Evolutionary conservation across 2,113 vertebrate genomes (phyloP).

Genomic region (Mystacornis crossleyi): DNA sequence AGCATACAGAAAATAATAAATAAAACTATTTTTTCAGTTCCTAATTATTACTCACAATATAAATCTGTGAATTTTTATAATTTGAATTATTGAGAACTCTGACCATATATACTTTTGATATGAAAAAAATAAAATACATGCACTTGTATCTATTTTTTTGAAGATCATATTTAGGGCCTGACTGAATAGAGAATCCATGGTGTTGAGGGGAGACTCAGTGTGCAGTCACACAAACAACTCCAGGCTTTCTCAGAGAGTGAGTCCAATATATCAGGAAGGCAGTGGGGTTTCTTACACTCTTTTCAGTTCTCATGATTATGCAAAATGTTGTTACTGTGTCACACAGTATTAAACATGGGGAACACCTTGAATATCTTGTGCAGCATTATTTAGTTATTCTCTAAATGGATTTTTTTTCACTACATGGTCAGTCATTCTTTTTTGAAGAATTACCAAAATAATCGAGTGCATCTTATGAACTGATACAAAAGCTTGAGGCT

Average conservation of each 20-base stretch:
- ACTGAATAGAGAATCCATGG: not conserved
- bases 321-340: not conserved
- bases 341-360: not conserved
- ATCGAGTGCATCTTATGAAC: not conserved
- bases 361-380: not conserved
- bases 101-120: not conserved
- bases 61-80: conserved; percentile 25
- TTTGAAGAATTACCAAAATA: not conserved
- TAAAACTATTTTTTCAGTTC: not conserved
- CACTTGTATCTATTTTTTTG: not conserved
- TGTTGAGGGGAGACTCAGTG: not conserved
- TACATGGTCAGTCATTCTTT: not conserved
- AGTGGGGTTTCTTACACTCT: not conserved
- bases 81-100: conserved; percentile 9
- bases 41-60: not conserved
- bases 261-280: not conserved
- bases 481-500: not conserved
- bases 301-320: not conserved
- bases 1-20: conserved; percentile 3
- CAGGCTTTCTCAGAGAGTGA: not conserved
- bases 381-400: not conserved
- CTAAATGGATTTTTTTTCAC: not conserved
- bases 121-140: conserved; percentile 1
- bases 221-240: not conserved
- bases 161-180: not conserved